phyloP scores from a whole-genome alignment of 2,888 invertebrate species.

The Patella depressa region DNA sequence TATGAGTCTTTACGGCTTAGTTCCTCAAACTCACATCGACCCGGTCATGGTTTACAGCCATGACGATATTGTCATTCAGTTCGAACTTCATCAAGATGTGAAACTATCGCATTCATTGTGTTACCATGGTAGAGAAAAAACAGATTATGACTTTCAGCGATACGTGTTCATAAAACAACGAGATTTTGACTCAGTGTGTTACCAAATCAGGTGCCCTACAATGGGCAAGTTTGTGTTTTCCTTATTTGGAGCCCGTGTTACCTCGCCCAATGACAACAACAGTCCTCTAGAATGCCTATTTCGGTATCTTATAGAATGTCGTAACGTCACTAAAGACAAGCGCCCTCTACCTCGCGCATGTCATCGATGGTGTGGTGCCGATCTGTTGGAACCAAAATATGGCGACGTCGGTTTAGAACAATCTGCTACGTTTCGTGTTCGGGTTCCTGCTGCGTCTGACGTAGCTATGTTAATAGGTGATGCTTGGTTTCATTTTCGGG shows the following conservation, averaged over 20 bases:
- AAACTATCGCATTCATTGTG: slow-evolving; percentile 56
- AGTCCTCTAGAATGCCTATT: slow-evolving; percentile 60
- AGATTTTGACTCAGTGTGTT: slow-evolving; percentile 59
- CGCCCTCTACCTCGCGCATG: slow-evolving; percentile 61
- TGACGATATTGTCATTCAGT: slow-evolving; percentile 56
- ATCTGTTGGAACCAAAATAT: slow-evolving; percentile 60
- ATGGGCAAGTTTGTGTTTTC: slow-evolving; percentile 67
- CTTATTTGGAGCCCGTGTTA: slow-evolving; percentile 53
- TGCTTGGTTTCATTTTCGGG: slow-evolving; percentile 64
- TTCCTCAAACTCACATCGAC: slow-evolving; percentile 59
- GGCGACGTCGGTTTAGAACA: slow-evolving; percentile 60
- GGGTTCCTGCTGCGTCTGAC: slow-evolving; percentile 62
- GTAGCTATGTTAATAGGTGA: slow-evolving; percentile 64
- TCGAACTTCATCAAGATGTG: slow-evolving; percentile 52
- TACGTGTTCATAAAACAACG: slow-evolving; percentile 60
- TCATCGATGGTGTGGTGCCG: slow-evolving; percentile 62
- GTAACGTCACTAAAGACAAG: slow-evolving; percentile 57
- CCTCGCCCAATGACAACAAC: slow-evolving; percentile 43
- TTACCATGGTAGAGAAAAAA: slow-evolving; percentile 57
- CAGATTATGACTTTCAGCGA: slow-evolving; percentile 55
- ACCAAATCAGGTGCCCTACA: slow-evolving; percentile 62
- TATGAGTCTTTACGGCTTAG: slow-evolving; percentile 52
- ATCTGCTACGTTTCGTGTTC: slow-evolving; percentile 61
- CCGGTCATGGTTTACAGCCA: slow-evolving; percentile 57
- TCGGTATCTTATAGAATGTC: slow-evolving; percentile 64